Evolutionary conservation across 2,113 vertebrate species (phyloP), one percentile per base, ranked within the genome.

Genomic region (Arizona elegans): DNA sequence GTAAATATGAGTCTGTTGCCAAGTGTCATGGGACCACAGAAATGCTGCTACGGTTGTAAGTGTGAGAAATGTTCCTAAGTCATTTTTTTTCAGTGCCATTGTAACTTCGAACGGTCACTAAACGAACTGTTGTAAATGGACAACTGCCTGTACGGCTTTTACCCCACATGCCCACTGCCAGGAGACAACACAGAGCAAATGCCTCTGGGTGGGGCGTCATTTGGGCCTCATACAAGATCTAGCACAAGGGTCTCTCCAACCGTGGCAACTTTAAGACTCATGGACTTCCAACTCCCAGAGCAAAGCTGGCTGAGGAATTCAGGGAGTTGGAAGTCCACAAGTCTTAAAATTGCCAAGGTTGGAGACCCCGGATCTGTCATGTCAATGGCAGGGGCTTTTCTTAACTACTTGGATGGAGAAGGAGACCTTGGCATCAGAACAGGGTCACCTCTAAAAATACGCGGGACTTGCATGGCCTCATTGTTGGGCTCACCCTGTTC

Each of bases 341-440:
- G 58, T 59, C 58, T 59, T 59, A 59, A 59, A 59, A 23, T 59
- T 24, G 58, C 58, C 23, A 59, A 3, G 58, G 8, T 59, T 24
- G 58, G 58, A 59, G 23, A 9, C 58, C 58, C 23, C 7, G 8
- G 58, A 86, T 55, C 59, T 0, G 1, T 86, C 89, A 92, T 97
- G 94, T 95, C 95, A 95, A 96, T 96, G 92, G 5, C 89, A 95
- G 95, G 90, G 95, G 93, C 91, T 90, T 94, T 91, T 92, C 94
- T 70, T 96, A 86, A 96, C 95, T 94, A 95, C 93, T 89, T 90
- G 94, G 93, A 95, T 91, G 93, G 93, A 92, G 92, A 93, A 95
- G 91, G 92, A 89, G 91, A 91, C 87, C 93, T 29, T 93, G 3
- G 0, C 62, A 92, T 95, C 85, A 62, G 95, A 96, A 97, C 50